A percentile compares a stretch with the other conserved stretches of the same genome.
These are phyloP conservation scores for Subanguina moxae DNA, from an alignment of 1,140 invertebrate species.

Conservation along the genomic window DNA sequence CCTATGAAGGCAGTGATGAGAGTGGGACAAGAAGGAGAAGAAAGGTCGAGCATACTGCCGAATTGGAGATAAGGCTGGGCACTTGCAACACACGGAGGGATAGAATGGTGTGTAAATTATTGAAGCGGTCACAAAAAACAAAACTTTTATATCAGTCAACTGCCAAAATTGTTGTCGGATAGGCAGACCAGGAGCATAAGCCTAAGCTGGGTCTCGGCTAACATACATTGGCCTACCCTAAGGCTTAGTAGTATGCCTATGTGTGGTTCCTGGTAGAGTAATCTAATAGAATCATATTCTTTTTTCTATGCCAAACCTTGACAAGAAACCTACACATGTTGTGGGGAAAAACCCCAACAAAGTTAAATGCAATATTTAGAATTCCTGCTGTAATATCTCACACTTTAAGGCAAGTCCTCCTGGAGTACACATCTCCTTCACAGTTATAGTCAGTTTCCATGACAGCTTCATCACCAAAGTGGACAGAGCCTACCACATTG, in stretches of 20 bases:
- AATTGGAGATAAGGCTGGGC: conserved; percentile 24
- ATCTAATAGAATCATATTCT: too few relatives aligned
- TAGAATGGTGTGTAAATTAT: conserved; percentile 22
- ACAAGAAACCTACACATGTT: too few relatives aligned
- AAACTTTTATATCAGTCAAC: too few relatives aligned
- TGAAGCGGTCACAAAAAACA: too few relatives aligned
- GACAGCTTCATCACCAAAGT: conserved; percentile 45
- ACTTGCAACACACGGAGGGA: conserved; percentile 34
- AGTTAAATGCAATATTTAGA: too few relatives aligned
- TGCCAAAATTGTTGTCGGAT: too few relatives aligned
- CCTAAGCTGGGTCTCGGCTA: background rate
- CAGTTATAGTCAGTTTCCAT: conserved; percentile 46
- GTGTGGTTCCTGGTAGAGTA: too few relatives aligned
- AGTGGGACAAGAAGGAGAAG: conserved; percentile 16
- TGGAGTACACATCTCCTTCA: conserved; percentile 35
- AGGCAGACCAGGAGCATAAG: too few relatives aligned
- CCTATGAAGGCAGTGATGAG: background rate
- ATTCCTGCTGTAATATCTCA: too few relatives aligned
- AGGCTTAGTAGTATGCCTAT: too few relatives aligned
- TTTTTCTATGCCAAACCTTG: too few relatives aligned
- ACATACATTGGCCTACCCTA: background rate
- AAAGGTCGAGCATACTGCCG: conserved; percentile 17
- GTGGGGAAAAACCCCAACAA: too few relatives aligned
- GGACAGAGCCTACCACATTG: conserved; percentile 43
- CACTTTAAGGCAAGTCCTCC: conserved; percentile 35